Base-by-base conservation (phyloP, 2,888 invertebrate species). In the Thelaira solivaga region DNA sequence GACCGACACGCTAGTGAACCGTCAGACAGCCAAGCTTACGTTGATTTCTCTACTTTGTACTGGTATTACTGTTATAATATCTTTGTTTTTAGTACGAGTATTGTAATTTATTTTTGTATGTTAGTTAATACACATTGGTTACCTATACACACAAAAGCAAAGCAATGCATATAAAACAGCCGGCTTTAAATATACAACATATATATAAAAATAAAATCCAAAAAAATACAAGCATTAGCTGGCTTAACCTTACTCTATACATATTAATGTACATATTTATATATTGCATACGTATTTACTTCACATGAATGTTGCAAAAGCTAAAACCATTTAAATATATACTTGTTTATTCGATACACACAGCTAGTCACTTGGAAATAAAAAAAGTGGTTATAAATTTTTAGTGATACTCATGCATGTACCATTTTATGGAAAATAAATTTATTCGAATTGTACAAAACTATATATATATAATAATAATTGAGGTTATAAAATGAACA, bases 401-500 rank as follows among this genome's bases (percentile, higher is more conserved):
- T n/a, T n/a, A n/a, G n/a, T n/a, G n/a, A 68, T 20, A 24, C 45
- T 34, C 2, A 26, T 39, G 36, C 8, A 29, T 64, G 18, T 64
- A 16, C 18, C 20, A n/a, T 53, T 55, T 31, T 11, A 10, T 57
- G 26, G 26, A 26, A 26, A 26, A 26, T 4, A 26, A 4, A 26
- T 4, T 31, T 31, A 8, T 7, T 31, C 10, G 10, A 31, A 31
- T n/a, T n/a, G n/a, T 31, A 31, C 10, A 31, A 31, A 26, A 26
- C 6, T n/a, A n/a, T n/a, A n/a, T n/a, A n/a, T n/a, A n/a, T n/a
- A n/a, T n/a, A n/a, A n/a, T n/a, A 64, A 10, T n/a, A 29, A 62
- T 53, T 74, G 51, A 71, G 65, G 59, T 75, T 78, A 57, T 57
- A 51, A 20, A 65, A 22, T 13, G n/a, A n/a, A n/a, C n/a, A n/a